phyloP scores from a whole-genome alignment of 2,113 vertebrate species.

The Talpa occidentalis region DNA sequence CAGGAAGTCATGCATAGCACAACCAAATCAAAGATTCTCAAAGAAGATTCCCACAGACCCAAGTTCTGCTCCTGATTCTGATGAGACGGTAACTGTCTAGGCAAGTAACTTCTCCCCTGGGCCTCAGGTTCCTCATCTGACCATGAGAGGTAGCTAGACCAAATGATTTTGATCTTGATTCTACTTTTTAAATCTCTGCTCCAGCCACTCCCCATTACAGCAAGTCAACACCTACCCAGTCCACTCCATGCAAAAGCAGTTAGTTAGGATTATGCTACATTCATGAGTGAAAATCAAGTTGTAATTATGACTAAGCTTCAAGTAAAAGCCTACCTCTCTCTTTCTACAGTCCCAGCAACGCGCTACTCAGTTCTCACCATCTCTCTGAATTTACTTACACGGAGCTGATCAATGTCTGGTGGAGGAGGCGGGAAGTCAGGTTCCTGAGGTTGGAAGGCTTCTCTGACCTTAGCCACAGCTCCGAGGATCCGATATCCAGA shows the following conservation, averaged over 20 bases:
- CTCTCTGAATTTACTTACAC: slow-evolving; percentile 86
- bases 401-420: slow-evolving; percentile 95
- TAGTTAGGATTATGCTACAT: neutral
- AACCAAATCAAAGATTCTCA: neutral
- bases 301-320: neutral
- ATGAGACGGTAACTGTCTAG: neutral
- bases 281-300: neutral
- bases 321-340: slow-evolving; percentile 2
- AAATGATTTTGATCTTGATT: neutral
- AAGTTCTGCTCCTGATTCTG: neutral
- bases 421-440: slow-evolving; percentile 98
- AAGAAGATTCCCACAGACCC: neutral
- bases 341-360: neutral
- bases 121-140: neutral
- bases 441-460: slow-evolving; percentile 97
- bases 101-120: neutral
- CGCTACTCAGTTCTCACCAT: neutral
- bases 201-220: neutral
- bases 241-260: neutral
- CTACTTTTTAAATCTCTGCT: neutral
- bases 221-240: neutral
- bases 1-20: neutral
- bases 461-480: slow-evolving; percentile 97
- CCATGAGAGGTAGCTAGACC: neutral
- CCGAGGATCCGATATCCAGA: slow-evolving; percentile 96